Conservation (phyloP, 1,140 invertebrate genomes). For the Sitodiplosis mosellana region DNA sequence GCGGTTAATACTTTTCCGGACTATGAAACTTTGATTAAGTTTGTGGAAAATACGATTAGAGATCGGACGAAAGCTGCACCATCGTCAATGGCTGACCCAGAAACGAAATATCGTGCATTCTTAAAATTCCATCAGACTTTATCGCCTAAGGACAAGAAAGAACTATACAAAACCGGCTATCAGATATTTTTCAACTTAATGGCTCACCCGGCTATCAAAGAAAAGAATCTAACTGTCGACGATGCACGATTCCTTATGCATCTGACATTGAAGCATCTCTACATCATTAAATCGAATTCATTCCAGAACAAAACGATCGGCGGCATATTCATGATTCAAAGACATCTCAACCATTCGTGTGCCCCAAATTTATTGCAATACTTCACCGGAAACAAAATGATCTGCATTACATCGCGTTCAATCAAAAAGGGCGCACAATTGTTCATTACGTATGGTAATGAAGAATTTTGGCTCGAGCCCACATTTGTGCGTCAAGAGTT, state of each 20-base stretch:
- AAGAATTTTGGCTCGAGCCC: not conserved
- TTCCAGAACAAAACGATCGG: not conserved
- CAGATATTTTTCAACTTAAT: slow-evolving; percentile 21
- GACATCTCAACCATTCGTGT: slow-evolving; percentile 84
- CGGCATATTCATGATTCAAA: not conserved
- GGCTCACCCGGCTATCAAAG: slow-evolving; percentile 42
- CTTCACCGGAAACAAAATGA: not conserved
- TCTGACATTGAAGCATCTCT: slow-evolving; percentile 48
- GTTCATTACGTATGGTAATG: not conserved
- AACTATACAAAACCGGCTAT: slow-evolving; percentile 10
- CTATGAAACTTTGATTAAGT: slow-evolving; percentile 27
- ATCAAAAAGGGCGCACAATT: not conserved
- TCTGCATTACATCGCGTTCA: not conserved
- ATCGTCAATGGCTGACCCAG: slow-evolving; percentile 2
- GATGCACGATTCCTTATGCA: slow-evolving; percentile 45
- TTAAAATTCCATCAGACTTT: not conserved
- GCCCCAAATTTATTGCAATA: slow-evolving; percentile 39
- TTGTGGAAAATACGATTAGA: slow-evolving; percentile 19
- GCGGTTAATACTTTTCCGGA: slow-evolving; percentile 28
- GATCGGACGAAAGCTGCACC: slow-evolving; percentile 31
- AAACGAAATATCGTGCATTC: not conserved
- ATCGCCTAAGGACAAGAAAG: not conserved
- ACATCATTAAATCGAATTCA: slow-evolving; percentile 25
- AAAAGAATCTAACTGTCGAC: slow-evolving; percentile 54
- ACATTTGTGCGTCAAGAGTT: not conserved